phyloP scores from a whole-genome alignment of 2,888 invertebrate species.

The Gryllus longicercus region DNA sequence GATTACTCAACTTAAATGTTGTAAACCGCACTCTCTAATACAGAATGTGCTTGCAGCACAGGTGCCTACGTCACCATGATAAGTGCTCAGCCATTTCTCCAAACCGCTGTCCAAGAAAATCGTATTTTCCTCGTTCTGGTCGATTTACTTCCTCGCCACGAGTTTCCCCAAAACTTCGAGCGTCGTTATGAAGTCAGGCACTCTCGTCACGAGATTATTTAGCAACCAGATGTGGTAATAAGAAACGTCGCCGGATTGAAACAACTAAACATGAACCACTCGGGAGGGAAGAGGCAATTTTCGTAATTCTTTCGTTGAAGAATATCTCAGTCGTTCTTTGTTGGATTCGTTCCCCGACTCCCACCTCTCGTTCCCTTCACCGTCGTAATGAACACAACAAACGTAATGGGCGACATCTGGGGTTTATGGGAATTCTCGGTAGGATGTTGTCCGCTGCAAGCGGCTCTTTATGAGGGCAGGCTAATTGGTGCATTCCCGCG shows the following conservation, averaged over 20 bases:
- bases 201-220: constrained; percentile 5
- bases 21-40: no score
- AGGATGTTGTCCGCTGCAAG: neutral
- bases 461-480: neutral
- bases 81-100: neutral
- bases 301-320: constrained; percentile 17
- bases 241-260: neutral
- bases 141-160: neutral
- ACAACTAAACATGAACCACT: neutral
- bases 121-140: neutral
- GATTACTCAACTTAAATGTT: no score
- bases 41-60: no score
- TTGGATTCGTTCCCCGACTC: neutral
- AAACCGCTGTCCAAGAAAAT: neutral
- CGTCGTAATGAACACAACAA: neutral
- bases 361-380: neutral
- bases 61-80: no score
- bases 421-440: constrained; percentile 6
- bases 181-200: neutral
- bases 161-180: neutral
- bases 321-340: neutral
- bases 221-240: neutral
- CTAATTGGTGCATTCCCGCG: constrained; percentile 10
- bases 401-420: neutral
- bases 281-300: neutral